Base-by-base conservation (phyloP, 2,888 invertebrate species). In the Harpagoxenus sublaevis region DNA sequence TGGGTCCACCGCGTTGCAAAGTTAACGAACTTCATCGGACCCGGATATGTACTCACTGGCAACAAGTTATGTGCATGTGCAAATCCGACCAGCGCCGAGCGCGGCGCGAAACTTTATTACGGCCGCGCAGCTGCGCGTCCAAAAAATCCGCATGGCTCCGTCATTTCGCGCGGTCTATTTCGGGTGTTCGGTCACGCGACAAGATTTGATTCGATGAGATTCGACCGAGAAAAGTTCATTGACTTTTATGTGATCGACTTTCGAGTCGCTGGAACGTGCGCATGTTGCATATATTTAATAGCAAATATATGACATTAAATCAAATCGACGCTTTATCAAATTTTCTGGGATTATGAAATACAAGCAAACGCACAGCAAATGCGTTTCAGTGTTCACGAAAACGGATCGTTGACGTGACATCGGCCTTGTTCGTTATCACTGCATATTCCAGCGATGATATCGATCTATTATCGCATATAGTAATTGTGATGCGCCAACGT, bases 1-100 rank as follows among this genome's bases (percentile, higher is more conserved):
- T 10, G 77, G 39, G 68, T 68, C 70, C 74, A 45, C 3, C 62
- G 75, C 77, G 71, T 77, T 81, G 85, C 75, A 84, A 87, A 84
- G 86, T 88, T 89, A 90, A 90, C 90, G 86, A 90, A 89, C 89
- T 87, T 79, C 78, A 90, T 90, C 90, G 87, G 51, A 9, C 71
- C 18, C n/a, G 48, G 60, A n/a, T 57, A 71, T 28, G 60, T 73
- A 48, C 57, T 71, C 79, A 8, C 57, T 28, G 60, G 79, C 73
- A 60, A 71, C 79, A 81, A 81, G 79, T 81, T 48, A 81, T 51
- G 48, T 70, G 60, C 60, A 68, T 35, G 79, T 60, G 28, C 79
- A 71, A 81, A 71, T 81, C 39, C 51, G 28, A 35, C 60, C n/a
- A 23, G 23, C 23, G 23, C 23, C n/a, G n/a, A 23, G 23, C 23